These are phyloP conservation scores for Natator depressus DNA, from an alignment of 2,113 vertebrate genomes.

Conservation along the genomic window DNA sequence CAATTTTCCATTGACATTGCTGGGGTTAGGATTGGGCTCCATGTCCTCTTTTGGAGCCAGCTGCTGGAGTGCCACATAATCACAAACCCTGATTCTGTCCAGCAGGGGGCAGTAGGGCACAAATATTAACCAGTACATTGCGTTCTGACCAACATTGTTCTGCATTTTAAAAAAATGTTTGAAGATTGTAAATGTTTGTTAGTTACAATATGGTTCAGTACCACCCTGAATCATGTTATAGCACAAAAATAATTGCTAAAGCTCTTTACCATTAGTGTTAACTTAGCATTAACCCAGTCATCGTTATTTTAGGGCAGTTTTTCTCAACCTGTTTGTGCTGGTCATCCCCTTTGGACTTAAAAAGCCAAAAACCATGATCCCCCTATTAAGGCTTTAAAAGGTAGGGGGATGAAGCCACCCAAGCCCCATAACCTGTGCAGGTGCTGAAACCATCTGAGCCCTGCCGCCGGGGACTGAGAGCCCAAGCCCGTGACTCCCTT, in stretches of 20 bases:
- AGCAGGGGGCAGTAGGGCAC: neutral
- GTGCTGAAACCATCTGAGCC: no score
- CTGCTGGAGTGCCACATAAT: neutral
- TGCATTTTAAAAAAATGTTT: neutral
- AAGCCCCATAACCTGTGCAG: no score
- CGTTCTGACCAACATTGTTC: neutral
- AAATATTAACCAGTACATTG: neutral
- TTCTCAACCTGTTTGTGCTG: no score
- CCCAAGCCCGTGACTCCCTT: no score
- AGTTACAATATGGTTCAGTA: neutral
- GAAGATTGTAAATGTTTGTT: neutral
- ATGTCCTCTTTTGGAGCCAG: neutral
- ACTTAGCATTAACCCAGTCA: neutral
- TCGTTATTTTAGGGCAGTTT: no score
- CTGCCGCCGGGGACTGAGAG: no score
- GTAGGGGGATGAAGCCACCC: no score
- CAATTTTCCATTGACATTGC: neutral
- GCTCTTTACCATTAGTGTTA: rapidly evolving
- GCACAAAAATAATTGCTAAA: neutral
- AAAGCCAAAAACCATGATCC: no score
- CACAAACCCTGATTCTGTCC: neutral
- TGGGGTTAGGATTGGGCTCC: neutral
- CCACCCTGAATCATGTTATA: neutral
- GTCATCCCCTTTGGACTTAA: no score
- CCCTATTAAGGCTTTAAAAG: no score